A percentile compares a stretch with the other conserved stretches of the same genome.
phyloP scores from a whole-genome alignment of 2,888 invertebrate genomes.

The Argyresthia albistria region DNA sequence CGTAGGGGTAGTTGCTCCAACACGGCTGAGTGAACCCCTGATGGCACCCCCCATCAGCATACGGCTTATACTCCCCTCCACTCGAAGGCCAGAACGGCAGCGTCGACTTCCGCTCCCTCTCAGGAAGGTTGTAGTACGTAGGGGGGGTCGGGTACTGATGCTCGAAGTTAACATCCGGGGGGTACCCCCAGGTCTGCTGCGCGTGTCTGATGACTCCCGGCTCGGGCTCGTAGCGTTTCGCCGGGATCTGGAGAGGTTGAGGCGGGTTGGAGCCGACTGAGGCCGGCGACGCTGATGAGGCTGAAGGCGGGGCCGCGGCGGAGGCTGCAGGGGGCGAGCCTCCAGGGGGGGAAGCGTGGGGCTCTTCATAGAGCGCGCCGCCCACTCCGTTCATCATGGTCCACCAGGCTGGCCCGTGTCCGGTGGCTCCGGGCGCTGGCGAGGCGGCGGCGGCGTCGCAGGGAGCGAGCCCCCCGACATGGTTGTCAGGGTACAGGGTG shows the following conservation, averaged over 20 bases:
- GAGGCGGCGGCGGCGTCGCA: conserved; percentile 78
- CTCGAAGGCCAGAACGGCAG: conserved; percentile 80
- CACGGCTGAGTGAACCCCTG: conserved; percentile 81
- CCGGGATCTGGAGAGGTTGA: conserved; percentile 89
- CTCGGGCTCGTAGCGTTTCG: conserved; percentile 81
- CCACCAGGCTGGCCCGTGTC: conserved; percentile 89
- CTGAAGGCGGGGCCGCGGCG: conserved; percentile 75
- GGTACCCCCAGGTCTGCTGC: conserved; percentile 82
- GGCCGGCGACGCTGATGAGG: conserved; percentile 71
- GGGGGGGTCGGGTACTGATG: conserved; percentile 81
- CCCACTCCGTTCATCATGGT: conserved; percentile 86
- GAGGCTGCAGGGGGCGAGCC: conserved; percentile 78
- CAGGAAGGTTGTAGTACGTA: conserved; percentile 83
- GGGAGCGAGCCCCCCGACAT: conserved; percentile 78
- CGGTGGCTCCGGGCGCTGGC: conserved; percentile 87
- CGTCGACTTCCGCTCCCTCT: conserved; percentile 75
- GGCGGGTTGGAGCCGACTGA: conserved; percentile 79
- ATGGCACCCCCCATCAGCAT: conserved; percentile 74
- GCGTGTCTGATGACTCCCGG: conserved; percentile 85
- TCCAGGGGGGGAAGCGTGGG: conserved; percentile 72
- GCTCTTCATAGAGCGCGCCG: conserved; percentile 85
- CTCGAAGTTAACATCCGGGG: conserved; percentile 77
- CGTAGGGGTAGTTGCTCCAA: conserved; percentile 80
- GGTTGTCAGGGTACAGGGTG: conserved; percentile 87
- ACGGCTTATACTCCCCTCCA: conserved; percentile 76